Evolutionary conservation across 2,797 vertebrate species (phyloP).

Genomic region (Mormyrops attenuatus): DNA sequence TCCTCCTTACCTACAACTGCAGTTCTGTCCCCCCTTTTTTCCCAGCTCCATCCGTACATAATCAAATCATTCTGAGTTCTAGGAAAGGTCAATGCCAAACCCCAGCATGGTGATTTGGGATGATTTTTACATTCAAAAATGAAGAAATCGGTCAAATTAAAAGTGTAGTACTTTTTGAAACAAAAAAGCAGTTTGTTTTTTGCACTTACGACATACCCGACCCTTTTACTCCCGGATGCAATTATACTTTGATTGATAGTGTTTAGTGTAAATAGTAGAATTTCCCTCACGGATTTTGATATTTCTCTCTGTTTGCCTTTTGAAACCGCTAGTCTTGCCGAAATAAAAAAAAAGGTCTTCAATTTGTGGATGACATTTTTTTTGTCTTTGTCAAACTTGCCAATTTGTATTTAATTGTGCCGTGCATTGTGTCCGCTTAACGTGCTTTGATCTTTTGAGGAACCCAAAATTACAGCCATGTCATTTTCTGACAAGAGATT

Average conservation of each 20-base stretch:
- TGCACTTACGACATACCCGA: conserved; percentile 28
- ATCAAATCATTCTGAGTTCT: neutral
- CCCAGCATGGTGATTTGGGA: conserved; percentile 17
- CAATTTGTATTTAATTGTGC: conserved; percentile 48
- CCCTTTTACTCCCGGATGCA: conserved; percentile 26
- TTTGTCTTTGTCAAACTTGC: conserved; percentile 28
- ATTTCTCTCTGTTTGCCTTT: conserved; percentile 18
- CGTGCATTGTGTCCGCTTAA: conserved; percentile 42
- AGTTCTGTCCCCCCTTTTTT: neutral
- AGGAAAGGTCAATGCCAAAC: conserved; percentile 28
- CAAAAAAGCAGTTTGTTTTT: conserved; percentile 34
- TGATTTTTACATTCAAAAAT: conserved; percentile 31
- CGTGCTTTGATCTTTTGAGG: conserved; percentile 49
- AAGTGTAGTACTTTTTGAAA: conserved; percentile 38
- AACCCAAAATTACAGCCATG: conserved; percentile 59
- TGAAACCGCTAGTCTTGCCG: conserved; percentile 14
- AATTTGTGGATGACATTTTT: conserved; percentile 27
- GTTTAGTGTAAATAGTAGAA: conserved; percentile 18
- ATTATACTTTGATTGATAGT: conserved; percentile 24
- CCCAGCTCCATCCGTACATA: neutral
- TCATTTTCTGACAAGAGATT: conserved; percentile 67
- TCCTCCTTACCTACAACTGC: conserved; percentile 4
- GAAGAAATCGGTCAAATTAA: conserved; percentile 31
- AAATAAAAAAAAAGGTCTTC: conserved; percentile 19
- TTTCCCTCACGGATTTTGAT: conserved; percentile 19